Conservation (phyloP, 2,888 invertebrate genomes). For the Drosophila neonasuta region DNA sequence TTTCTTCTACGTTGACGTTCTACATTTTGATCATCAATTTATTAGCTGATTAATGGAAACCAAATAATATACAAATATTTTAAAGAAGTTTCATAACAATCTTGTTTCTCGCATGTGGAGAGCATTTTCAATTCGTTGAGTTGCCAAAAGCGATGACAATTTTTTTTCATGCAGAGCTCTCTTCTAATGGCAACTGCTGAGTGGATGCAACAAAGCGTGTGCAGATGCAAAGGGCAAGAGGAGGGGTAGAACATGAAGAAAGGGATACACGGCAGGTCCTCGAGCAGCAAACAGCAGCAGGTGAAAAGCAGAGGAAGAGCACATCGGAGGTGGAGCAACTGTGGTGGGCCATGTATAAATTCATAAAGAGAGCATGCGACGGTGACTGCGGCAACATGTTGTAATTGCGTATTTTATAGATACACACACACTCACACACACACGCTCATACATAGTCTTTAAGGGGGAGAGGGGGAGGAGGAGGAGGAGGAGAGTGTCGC, state of each 20-base stretch:
- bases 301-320: neutral
- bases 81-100: too few species aligned
- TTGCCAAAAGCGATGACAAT: neutral
- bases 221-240: constrained; percentile 15
- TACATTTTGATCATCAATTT: too few species aligned
- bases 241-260: neutral
- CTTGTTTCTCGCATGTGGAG: neutral
- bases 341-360: constrained; percentile 59
- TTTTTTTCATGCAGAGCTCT: constrained; percentile 23
- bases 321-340: constrained; percentile 19
- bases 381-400: constrained; percentile 69
- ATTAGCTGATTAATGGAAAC: too few species aligned
- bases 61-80: too few species aligned
- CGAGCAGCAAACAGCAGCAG: neutral
- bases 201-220: constrained; percentile 72
- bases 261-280: neutral
- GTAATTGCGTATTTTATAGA: constrained; percentile 76
- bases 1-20: too few species aligned
- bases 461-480: too few species aligned
- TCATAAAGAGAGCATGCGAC: constrained; percentile 60
- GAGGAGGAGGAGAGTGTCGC: constrained; percentile 4
- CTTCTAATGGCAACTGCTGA: constrained; percentile 63
- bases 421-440: constrained; percentile 24
- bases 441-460: neutral
- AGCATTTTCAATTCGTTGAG: constrained; percentile 13